phyloP scores from a whole-genome alignment of 2,888 invertebrate genomes.

The Eilema depressum region DNA sequence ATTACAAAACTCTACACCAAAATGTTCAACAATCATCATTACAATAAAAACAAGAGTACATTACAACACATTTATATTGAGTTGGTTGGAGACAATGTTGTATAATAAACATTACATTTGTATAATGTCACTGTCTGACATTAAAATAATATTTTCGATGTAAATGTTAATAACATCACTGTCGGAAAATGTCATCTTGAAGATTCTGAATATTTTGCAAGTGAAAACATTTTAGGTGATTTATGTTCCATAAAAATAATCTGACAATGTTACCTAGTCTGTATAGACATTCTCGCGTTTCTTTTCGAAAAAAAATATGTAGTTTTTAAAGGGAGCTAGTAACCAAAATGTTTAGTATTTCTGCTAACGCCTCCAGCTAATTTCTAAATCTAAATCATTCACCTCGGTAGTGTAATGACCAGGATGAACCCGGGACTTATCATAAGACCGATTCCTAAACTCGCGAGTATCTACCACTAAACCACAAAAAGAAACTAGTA shows the following conservation, averaged over 20 bases:
- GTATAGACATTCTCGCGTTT: too few relatives aligned
- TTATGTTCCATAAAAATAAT: background rate
- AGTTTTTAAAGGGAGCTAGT: too few relatives aligned
- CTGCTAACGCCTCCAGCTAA: too few relatives aligned
- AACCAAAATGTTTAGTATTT: too few relatives aligned
- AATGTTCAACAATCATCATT: background rate
- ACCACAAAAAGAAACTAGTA: too few relatives aligned
- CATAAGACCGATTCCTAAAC: too few relatives aligned
- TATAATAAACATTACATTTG: background rate
- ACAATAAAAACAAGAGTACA: background rate
- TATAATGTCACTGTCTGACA: background rate
- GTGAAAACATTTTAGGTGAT: background rate
- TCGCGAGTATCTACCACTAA: too few relatives aligned
- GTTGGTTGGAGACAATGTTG: background rate
- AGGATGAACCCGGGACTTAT: too few relatives aligned
- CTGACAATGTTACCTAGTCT: background rate
- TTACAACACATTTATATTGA: background rate
- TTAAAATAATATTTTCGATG: background rate
- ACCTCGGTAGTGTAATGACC: too few relatives aligned
- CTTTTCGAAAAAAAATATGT: too few relatives aligned
- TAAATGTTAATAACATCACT: background rate
- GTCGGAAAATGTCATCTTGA: background rate
- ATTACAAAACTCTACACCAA: background rate
- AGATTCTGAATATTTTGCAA: background rate
- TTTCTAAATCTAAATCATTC: too few relatives aligned